Conservation (phyloP, 1,140 invertebrate genomes). For the Aphelenchoides besseyi region DNA sequence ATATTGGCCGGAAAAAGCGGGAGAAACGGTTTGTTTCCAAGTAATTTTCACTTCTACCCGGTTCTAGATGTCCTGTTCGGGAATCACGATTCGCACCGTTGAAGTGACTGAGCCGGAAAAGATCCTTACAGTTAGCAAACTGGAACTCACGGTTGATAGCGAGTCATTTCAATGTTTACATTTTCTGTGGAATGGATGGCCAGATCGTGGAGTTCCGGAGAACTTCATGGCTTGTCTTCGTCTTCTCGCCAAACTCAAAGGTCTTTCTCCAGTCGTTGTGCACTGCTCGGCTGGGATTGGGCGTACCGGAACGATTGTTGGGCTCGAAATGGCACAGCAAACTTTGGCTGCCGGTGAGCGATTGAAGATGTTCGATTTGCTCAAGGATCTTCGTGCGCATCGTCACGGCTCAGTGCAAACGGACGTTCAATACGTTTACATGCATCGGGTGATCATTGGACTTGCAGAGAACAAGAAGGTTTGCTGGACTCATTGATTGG, state of each 20-base stretch:
- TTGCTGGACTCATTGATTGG: neutral
- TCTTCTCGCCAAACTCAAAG: constrained; percentile 22
- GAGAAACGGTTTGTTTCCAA: neutral
- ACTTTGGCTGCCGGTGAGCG: constrained; percentile 32
- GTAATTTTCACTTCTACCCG: neutral
- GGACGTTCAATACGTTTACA: constrained; percentile 25
- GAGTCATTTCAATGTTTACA: constrained; percentile 20
- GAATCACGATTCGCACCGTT: constrained; percentile 18
- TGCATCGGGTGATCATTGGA: constrained; percentile 16
- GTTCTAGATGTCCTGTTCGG: neutral
- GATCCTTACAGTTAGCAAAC: neutral
- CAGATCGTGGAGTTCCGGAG: constrained; percentile 41
- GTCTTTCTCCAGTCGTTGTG: constrained; percentile 24
- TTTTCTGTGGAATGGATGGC: constrained; percentile 41
- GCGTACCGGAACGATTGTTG: constrained; percentile 48
- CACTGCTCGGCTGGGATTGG: constrained; percentile 50
- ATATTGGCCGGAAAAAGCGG: constrained; percentile 24
- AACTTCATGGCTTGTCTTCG: constrained; percentile 29
- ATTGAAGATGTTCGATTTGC: constrained; percentile 28
- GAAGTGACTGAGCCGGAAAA: neutral
- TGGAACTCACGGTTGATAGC: constrained; percentile 22
- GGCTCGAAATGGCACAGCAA: constrained; percentile 36
- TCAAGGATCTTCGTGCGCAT: constrained; percentile 41
- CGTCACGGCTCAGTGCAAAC: constrained; percentile 50
- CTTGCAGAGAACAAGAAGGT: constrained; percentile 27